These are phyloP conservation scores for Lepidurus packardi DNA, from an alignment of 1,140 invertebrate genomes.

Conservation along the genomic window DNA sequence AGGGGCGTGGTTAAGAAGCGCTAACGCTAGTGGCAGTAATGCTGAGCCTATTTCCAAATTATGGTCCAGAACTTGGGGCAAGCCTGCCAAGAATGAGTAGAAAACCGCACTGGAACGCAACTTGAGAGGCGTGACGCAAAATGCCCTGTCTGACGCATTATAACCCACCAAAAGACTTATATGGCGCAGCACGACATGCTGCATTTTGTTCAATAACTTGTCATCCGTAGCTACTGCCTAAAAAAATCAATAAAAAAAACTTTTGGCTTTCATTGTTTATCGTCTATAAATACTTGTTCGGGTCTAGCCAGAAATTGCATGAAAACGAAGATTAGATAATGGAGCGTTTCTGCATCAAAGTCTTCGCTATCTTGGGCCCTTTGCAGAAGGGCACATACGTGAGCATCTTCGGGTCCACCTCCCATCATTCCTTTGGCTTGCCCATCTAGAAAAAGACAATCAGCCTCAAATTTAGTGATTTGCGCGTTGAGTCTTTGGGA, in stretches of 20 bases:
- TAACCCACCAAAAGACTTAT: slow-evolving; percentile 90
- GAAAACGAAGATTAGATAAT: slow-evolving; percentile 87
- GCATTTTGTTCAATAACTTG: slow-evolving; percentile 65
- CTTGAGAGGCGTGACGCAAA: slow-evolving; percentile 81
- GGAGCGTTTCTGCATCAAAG: slow-evolving; percentile 89
- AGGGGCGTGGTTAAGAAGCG: slow-evolving; percentile 81
- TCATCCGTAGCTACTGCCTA: slow-evolving; percentile 79
- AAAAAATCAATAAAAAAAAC: slow-evolving; percentile 36
- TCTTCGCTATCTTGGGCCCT: slow-evolving; percentile 88
- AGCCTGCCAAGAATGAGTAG: slow-evolving; percentile 69
- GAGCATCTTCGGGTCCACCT: slow-evolving; percentile 62
- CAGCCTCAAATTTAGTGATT: too few species aligned
- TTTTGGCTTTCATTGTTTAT: too few species aligned
- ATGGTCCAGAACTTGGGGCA: slow-evolving; percentile 88
- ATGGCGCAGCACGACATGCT: slow-evolving; percentile 84
- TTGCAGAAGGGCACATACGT: slow-evolving; percentile 60
- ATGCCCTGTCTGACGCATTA: slow-evolving; percentile 79
- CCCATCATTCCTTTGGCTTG: slow-evolving; percentile 12
- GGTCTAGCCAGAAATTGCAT: slow-evolving; percentile 86
- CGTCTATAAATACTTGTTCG: slow-evolving; percentile 54
- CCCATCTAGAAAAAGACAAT: neutral
- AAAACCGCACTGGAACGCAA: slow-evolving; percentile 84
- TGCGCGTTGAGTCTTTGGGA: too few species aligned
- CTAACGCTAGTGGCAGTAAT: slow-evolving; percentile 75
- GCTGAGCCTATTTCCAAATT: slow-evolving; percentile 85